Evolutionary conservation across 1,140 invertebrate species (phyloP).

Genomic region (Drosophila sp.): DNA sequence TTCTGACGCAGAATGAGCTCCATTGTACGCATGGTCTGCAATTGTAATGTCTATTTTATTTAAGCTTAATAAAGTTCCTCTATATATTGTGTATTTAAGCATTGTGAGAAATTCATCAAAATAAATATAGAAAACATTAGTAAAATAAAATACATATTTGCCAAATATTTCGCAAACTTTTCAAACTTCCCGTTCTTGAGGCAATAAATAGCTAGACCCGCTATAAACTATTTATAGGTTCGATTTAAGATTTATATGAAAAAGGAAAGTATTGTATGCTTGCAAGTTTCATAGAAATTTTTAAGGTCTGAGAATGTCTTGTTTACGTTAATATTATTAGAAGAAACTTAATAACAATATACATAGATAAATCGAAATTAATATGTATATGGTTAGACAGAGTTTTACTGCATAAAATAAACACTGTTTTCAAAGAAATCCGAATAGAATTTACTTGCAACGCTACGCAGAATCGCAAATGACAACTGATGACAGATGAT

Average conservation of each 20-base stretch:
- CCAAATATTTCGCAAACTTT: slow-evolving; percentile 46
- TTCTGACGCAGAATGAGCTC: slow-evolving; percentile 90
- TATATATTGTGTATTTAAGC: slow-evolving; percentile 16
- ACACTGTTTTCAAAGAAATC: background rate
- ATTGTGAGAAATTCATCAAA: slow-evolving; percentile 15
- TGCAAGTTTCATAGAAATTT: slow-evolving; percentile 13
- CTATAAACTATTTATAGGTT: slow-evolving; percentile 71
- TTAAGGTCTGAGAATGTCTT: slow-evolving; percentile 4
- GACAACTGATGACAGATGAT: background rate
- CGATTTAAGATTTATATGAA: slow-evolving; percentile 68
- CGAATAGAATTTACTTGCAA: background rate
- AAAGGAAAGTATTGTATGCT: slow-evolving; percentile 66
- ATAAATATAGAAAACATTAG: slow-evolving; percentile 13
- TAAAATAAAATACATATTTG: slow-evolving; percentile 10
- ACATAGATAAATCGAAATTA: background rate
- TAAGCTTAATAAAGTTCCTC: slow-evolving; percentile 12
- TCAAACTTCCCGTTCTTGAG: slow-evolving; percentile 38
- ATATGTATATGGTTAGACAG: background rate
- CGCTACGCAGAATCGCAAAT: background rate
- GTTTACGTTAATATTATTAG: slow-evolving; percentile 3
- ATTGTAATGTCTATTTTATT: slow-evolving; percentile 68
- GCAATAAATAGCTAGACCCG: slow-evolving; percentile 46
- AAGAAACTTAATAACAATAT: background rate
- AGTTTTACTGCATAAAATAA: background rate
- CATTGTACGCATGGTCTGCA: slow-evolving; percentile 88